A percentile compares a stretch with the other conserved stretches of the same genome.
Evolutionary conservation across 1,140 invertebrate species (phyloP).

Genomic region (Drosophila fuyamai): DNA sequence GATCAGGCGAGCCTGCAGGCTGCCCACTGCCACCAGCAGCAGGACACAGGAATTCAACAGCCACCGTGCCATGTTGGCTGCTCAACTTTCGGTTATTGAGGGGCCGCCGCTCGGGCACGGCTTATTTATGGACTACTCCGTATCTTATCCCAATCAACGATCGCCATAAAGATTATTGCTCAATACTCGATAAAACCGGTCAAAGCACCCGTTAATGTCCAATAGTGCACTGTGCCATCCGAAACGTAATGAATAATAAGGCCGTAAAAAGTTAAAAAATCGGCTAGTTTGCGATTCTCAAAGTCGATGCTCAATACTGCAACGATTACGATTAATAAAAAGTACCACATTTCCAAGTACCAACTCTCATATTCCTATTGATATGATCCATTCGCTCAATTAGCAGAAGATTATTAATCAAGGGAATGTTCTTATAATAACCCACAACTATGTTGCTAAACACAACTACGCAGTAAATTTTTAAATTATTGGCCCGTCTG

Average conservation of each 20-base stretch:
- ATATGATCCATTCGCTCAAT: slow-evolving; percentile 10
- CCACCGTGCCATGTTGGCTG: slow-evolving; percentile 88
- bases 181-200: slow-evolving; percentile 30
- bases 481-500: slow-evolving; percentile 16
- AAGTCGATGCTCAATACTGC: background rate
- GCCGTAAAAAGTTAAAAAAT: slow-evolving; percentile 17
- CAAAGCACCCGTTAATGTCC: background rate
- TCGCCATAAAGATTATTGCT: slow-evolving; percentile 53
- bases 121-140: slow-evolving; percentile 54
- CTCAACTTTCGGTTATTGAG: slow-evolving; percentile 85
- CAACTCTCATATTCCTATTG: background rate
- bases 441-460: no score
- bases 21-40: slow-evolving; percentile 40
- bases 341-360: background rate
- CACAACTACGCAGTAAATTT: slow-evolving; percentile 12
- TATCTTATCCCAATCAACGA: slow-evolving; percentile 56
- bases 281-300: background rate
- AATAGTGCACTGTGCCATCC: slow-evolving; percentile 14
- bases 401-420: background rate
- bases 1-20: slow-evolving; percentile 45
- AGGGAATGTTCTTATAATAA: slow-evolving; percentile 1
- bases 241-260: slow-evolving; percentile 5
- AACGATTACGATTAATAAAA: background rate
- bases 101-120: background rate
- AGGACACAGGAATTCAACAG: slow-evolving; percentile 41